Conservation (phyloP, 1,140 invertebrate species). For the Pseudomyrmex sp. region DNA sequence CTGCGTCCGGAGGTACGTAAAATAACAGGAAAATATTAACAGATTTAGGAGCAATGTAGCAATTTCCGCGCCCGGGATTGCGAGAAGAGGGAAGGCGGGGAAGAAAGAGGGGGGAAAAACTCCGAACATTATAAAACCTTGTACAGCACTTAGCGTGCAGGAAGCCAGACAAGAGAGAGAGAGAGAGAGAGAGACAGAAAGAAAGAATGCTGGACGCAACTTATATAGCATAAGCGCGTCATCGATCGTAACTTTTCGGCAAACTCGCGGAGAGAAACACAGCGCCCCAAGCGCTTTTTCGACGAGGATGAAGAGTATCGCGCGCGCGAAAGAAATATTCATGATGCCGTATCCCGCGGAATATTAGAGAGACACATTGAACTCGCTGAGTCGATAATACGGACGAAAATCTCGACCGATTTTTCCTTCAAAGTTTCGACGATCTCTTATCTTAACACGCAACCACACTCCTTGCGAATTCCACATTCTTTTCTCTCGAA, state of each 20-base stretch:
- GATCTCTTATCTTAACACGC: no score
- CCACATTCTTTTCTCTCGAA: neutral
- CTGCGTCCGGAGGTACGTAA: constrained; percentile 10
- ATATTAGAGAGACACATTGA: constrained; percentile 34
- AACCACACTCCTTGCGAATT: neutral
- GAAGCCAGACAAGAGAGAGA: constrained; percentile 16
- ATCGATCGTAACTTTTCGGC: constrained; percentile 57
- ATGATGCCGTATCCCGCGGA: neutral
- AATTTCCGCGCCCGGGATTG: neutral
- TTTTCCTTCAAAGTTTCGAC: no score
- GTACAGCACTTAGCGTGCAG: constrained; percentile 2
- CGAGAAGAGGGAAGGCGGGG: neutral
- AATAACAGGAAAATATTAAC: constrained; percentile 46
- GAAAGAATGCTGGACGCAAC: constrained; percentile 10
- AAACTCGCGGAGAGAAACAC: constrained; percentile 22
- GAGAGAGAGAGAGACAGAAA: no score
- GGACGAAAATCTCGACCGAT: no score
- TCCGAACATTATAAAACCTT: constrained; percentile 6
- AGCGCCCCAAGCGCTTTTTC: constrained; percentile 7
- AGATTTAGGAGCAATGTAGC: neutral
- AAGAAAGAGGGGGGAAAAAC: neutral
- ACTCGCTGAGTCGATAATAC: neutral
- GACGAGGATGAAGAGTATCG: constrained; percentile 6
- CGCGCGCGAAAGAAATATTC: constrained; percentile 28
- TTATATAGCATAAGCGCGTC: constrained; percentile 49